These are phyloP conservation scores for Argentina silus DNA, from an alignment of 2,797 vertebrate genomes.

Conservation along the genomic window DNA sequence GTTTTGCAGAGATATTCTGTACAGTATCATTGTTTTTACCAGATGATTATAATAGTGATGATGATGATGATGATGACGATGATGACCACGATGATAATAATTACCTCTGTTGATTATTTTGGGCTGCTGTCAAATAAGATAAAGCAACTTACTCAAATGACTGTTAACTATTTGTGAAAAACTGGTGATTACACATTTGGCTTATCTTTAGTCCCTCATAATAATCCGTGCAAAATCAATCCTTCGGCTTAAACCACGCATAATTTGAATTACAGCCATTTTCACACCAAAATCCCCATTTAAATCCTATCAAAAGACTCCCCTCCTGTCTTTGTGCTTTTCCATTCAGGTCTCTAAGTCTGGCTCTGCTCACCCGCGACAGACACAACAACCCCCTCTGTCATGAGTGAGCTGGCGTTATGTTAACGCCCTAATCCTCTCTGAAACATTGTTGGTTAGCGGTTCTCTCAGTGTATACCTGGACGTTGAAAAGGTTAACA, in stretches of 20 bases:
- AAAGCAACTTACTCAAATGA: too few relatives aligned
- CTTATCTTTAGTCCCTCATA: too few relatives aligned
- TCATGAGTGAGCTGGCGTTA: constrained; percentile 10
- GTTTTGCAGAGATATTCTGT: constrained; percentile 12
- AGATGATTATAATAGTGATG: too few relatives aligned
- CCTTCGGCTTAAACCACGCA: too few relatives aligned
- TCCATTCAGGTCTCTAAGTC: constrained; percentile 2
- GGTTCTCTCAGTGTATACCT: constrained; percentile 27
- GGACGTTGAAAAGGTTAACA: constrained; percentile 44
- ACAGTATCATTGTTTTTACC: not conserved
- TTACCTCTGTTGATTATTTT: too few relatives aligned
- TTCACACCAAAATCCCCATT: not conserved
- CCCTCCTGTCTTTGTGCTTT: constrained; percentile 20
- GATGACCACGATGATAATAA: too few relatives aligned
- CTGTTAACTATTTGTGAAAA: too few relatives aligned
- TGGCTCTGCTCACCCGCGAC: constrained; percentile 13
- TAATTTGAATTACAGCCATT: not conserved
- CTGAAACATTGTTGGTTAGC: not conserved
- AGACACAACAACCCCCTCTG: not conserved
- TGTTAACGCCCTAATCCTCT: constrained; percentile 7
- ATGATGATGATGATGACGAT: too few relatives aligned
- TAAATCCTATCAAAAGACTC: constrained; percentile 8
- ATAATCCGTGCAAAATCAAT: too few relatives aligned
- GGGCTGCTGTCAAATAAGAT: too few relatives aligned
- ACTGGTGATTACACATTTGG: too few relatives aligned